A percentile compares a stretch with the other conserved stretches of the same genome.
Conservation (phyloP, 2,888 invertebrate genomes). For the Orthosia cruda region DNA sequence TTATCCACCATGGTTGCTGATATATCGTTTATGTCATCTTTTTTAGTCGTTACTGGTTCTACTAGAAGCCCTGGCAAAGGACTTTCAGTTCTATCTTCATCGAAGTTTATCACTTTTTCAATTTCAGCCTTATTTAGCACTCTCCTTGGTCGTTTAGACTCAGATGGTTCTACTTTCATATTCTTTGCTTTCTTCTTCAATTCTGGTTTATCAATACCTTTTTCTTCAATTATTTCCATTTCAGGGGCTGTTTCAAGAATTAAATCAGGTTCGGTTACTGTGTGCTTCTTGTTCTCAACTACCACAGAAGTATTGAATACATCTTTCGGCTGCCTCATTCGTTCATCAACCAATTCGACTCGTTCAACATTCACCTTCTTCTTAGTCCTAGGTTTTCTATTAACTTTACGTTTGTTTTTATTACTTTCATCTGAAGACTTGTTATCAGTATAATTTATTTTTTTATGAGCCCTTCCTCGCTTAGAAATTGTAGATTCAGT, state of each 20-base stretch:
- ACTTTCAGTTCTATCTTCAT: constrained; percentile 78
- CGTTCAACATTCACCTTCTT: constrained; percentile 54
- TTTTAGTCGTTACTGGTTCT: constrained; percentile 71
- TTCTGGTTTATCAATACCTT: constrained; percentile 34
- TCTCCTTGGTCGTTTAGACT: constrained; percentile 54
- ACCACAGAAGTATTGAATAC: constrained; percentile 79
- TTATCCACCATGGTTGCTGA: constrained; percentile 76
- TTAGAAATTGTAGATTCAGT: constrained; percentile 67
- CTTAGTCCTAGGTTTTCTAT: constrained; percentile 51
- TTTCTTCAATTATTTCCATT: constrained; percentile 78
- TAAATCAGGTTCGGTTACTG: constrained; percentile 67
- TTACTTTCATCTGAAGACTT: constrained; percentile 69
- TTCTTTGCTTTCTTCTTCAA: constrained; percentile 59
- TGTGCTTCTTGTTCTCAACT: constrained; percentile 59
- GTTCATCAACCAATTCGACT: constrained; percentile 79
- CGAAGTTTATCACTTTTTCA: constrained; percentile 53
- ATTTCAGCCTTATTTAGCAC: constrained; percentile 58
- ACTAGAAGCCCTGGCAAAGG: constrained; percentile 84
- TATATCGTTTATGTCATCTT: constrained; percentile 72
- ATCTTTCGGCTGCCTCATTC: constrained; percentile 78
- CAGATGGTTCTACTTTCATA: constrained; percentile 49
- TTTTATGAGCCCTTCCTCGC: constrained; percentile 57
- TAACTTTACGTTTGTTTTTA: constrained; percentile 61
- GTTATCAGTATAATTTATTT: constrained; percentile 64
- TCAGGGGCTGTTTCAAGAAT: constrained; percentile 64